Evolutionary conservation across 2,888 invertebrate species (phyloP).

Genomic region (Calameuta filiformis): DNA sequence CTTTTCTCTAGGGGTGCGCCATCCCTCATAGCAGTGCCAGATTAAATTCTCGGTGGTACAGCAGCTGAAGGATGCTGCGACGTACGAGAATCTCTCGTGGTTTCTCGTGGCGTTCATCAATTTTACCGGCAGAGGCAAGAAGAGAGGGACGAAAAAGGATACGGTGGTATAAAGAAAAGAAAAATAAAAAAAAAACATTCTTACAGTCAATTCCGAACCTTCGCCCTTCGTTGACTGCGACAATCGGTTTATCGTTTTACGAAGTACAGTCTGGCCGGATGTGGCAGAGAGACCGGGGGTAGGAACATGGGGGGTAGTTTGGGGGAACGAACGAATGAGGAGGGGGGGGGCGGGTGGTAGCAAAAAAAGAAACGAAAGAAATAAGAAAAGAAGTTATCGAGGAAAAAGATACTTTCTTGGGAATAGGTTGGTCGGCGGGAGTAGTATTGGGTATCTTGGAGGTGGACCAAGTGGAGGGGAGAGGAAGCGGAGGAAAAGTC

Average conservation of each 20-base stretch:
- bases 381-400: conserved; percentile 33
- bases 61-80: background rate
- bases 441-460: background rate
- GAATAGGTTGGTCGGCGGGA: conserved; percentile 16
- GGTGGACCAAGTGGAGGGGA: conserved; percentile 17
- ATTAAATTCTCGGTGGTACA: background rate
- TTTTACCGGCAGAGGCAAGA: conserved; percentile 1
- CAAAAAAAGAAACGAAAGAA: conserved; percentile 16
- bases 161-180: background rate
- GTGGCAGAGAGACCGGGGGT: background rate
- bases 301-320: background rate
- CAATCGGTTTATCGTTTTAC: conserved; percentile 44
- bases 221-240: conserved; percentile 34
- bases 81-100: background rate
- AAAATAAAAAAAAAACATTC: background rate
- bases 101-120: background rate
- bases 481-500: background rate
- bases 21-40: background rate
- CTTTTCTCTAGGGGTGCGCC: background rate
- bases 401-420: conserved; percentile 38
- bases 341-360: conserved; percentile 21
- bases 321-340: conserved; percentile 3
- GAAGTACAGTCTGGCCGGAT: background rate
- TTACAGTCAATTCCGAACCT: background rate
- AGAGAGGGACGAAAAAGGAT: conserved; percentile 1